A percentile compares a stretch with the other conserved stretches of the same genome.
phyloP scores from a whole-genome alignment of 2,113 vertebrate genomes.

The Nyctereutes procyonoides region DNA sequence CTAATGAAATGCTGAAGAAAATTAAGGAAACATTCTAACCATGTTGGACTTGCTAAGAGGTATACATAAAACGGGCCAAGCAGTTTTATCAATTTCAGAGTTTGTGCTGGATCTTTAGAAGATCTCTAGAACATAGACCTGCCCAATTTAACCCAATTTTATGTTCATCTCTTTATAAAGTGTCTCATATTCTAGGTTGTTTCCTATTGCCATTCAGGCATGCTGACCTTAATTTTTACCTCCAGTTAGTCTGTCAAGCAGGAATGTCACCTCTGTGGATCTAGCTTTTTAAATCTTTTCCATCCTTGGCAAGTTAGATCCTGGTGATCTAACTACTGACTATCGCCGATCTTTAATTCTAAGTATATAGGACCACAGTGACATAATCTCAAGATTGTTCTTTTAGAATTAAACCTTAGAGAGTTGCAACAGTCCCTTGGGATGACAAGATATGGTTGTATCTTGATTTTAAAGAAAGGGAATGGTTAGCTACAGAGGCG shows the following conservation, averaged over 20 bases:
- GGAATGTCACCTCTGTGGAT: neutral
- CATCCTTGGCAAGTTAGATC: neutral
- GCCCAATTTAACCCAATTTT: neutral
- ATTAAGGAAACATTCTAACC: neutral
- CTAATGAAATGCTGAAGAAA: constrained; percentile 12
- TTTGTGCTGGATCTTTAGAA: neutral
- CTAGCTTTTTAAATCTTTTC: neutral
- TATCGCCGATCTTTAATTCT: neutral
- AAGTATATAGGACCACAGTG: neutral
- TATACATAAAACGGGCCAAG: neutral
- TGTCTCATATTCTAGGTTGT: neutral
- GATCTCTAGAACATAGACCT: neutral
- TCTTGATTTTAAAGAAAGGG: neutral
- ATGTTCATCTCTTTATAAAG: neutral
- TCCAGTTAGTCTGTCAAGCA: neutral
- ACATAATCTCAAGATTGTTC: neutral
- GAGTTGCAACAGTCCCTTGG: neutral
- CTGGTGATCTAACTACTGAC: neutral
- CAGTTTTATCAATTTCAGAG: neutral
- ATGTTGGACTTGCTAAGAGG: neutral
- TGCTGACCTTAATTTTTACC: neutral
- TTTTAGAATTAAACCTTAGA: neutral
- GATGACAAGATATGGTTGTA: constrained; percentile 20
- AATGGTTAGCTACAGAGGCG: neutral
- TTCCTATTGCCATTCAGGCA: neutral